Percentiles rank a stretch among this genome's conserved stretches.
Evolutionary conservation across 2,113 vertebrate species (phyloP).

Genomic region (Hiodon alosoides): DNA sequence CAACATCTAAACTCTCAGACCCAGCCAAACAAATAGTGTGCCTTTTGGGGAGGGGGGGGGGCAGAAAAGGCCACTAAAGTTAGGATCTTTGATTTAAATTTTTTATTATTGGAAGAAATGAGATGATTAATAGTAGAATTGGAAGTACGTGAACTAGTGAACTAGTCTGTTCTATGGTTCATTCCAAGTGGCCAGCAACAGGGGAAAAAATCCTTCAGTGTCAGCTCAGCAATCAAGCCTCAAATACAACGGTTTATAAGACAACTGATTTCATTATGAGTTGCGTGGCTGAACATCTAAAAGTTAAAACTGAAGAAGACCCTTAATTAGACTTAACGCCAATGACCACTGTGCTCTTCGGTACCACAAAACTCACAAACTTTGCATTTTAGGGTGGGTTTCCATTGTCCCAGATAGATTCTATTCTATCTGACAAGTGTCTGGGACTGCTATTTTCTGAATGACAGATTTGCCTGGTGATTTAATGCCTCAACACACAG

Average conservation of each 20-base stretch:
- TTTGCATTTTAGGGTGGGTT: constrained; percentile 27
- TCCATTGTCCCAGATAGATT: constrained; percentile 45
- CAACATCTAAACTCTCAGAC: constrained; percentile 26
- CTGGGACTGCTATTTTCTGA: constrained; percentile 42
- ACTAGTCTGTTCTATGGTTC: constrained; percentile 44
- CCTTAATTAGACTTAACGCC: constrained; percentile 50
- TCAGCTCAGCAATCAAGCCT: constrained; percentile 14
- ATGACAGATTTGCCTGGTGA: constrained; percentile 43
- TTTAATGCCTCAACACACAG: constrained; percentile 53
- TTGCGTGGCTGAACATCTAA: constrained; percentile 1
- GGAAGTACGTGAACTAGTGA: constrained; percentile 57
- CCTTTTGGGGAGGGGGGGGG: constrained; percentile 46
- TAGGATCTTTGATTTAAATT: constrained; percentile 47
- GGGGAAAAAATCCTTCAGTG: constrained; percentile 56
- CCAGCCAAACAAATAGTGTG: constrained; percentile 48
- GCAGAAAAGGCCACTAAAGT: constrained; percentile 58
- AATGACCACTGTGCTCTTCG: constrained; percentile 39
- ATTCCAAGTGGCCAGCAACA: constrained; percentile 62
- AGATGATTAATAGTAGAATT: constrained; percentile 52
- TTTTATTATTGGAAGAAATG: constrained; percentile 53
- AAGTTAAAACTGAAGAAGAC: constrained; percentile 56
- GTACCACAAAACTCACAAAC: constrained; percentile 50
- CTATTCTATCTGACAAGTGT: constrained; percentile 37
- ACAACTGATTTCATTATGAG: not conserved
- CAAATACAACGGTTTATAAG: constrained; percentile 4